These are phyloP conservation scores for Drosophila putrida DNA, from an alignment of 2,888 invertebrate genomes.

Conservation along the genomic window DNA sequence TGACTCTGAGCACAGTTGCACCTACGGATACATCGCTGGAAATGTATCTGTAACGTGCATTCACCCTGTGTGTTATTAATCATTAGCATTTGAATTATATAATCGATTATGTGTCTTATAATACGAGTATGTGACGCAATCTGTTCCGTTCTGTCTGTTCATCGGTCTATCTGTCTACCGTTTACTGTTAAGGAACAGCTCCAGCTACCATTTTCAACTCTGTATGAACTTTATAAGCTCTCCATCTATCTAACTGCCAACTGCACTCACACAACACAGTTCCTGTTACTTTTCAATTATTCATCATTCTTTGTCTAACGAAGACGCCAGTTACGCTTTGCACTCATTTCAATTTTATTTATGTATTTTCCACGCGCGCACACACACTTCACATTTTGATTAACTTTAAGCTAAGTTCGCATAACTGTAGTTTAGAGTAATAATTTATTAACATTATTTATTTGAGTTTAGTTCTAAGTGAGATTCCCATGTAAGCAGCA, in stretches of 20 bases:
- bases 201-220: slow-evolving; percentile 38
- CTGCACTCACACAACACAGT: slow-evolving; percentile 50
- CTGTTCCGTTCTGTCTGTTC: slow-evolving; percentile 42
- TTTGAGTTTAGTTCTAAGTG: slow-evolving; percentile 67
- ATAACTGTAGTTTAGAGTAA: slow-evolving; percentile 73
- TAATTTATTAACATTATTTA: slow-evolving; percentile 75
- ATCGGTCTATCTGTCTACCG: slow-evolving; percentile 39
- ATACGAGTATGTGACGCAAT: slow-evolving; percentile 48
- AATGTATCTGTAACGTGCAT: slow-evolving; percentile 74
- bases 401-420: slow-evolving; percentile 57
- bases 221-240: slow-evolving; percentile 37
- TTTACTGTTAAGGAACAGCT: slow-evolving; percentile 24
- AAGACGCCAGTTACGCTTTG: slow-evolving; percentile 27
- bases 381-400: slow-evolving; percentile 42
- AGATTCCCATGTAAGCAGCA: slow-evolving; percentile 70
- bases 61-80: slow-evolving; percentile 58
- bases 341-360: slow-evolving; percentile 48
- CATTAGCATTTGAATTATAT: slow-evolving; percentile 67
- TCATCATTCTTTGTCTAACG: slow-evolving; percentile 31
- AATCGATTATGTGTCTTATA: slow-evolving; percentile 69
- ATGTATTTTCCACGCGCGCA: slow-evolving; percentile 36
- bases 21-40: slow-evolving; percentile 66
- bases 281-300: slow-evolving; percentile 78
- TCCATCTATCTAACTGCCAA: slow-evolving; percentile 33
- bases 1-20: slow-evolving; percentile 63